phyloP scores from a whole-genome alignment of 1,140 invertebrate genomes.

The Polypedilum vanderplanki region DNA sequence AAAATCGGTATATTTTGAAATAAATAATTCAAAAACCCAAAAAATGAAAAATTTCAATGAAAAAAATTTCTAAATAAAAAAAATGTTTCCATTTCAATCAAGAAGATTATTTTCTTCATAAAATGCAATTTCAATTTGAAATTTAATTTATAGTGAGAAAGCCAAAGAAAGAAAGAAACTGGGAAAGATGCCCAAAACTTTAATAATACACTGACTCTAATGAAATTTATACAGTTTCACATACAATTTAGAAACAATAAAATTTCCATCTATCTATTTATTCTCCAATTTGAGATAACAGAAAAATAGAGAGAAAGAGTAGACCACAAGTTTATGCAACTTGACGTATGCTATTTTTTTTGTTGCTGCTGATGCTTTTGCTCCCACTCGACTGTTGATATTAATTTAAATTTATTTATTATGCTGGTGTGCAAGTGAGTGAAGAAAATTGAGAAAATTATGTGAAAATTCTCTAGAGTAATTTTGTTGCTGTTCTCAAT shows the following conservation, averaged over 20 bases:
- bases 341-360: conserved; percentile 7
- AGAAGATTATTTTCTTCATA: too few relatives aligned
- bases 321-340: conserved; percentile 12
- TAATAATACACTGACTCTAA: conserved; percentile 9
- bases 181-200: conserved; percentile 25
- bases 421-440: not conserved
- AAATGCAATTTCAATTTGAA: too few relatives aligned
- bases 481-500: not conserved
- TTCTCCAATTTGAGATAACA: not conserved
- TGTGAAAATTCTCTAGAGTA: not conserved
- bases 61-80: too few relatives aligned
- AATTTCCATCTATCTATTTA: conserved; percentile 10
- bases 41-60: too few relatives aligned
- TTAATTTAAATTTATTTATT: conserved; percentile 21
- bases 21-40: too few relatives aligned
- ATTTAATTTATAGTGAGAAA: too few relatives aligned
- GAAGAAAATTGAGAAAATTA: not conserved
- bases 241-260: conserved; percentile 20
- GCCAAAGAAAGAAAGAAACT: not conserved
- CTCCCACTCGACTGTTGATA: not conserved
- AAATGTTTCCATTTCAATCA: too few relatives aligned
- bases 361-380: not conserved
- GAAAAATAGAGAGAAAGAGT: not conserved
- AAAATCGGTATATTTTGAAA: too few relatives aligned
- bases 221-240: conserved; percentile 23